Conservation (phyloP, 1,140 invertebrate species). For the Copidosoma floridanum region DNA sequence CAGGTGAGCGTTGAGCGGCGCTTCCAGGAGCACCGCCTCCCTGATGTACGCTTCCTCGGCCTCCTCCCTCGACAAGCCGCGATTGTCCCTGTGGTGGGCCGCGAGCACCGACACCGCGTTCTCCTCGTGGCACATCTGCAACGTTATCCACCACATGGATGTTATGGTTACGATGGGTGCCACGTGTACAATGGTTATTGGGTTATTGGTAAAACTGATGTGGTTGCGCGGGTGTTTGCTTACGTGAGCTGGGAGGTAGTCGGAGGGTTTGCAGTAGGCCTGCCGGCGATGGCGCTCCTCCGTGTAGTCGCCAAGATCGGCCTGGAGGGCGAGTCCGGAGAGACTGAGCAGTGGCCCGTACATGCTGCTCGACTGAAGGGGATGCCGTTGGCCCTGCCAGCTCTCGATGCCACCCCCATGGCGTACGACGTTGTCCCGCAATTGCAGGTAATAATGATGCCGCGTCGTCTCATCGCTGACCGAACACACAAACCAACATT, state of each 20-base stretch:
- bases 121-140: conserved; percentile 56
- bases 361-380: conserved; percentile 62
- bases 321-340: conserved; percentile 84
- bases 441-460: conserved; percentile 90
- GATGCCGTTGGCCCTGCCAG: conserved; percentile 55
- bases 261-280: conserved; percentile 80
- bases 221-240: conserved; percentile 33
- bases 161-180: too few relatives aligned
- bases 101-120: conserved; percentile 63
- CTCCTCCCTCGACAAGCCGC: conserved; percentile 70
- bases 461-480: conserved; percentile 82
- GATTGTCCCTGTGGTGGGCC: conserved; percentile 71
- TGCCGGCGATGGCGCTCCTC: conserved; percentile 59
- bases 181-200: too few relatives aligned
- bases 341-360: conserved; percentile 67
- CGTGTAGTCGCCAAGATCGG: conserved; percentile 80
- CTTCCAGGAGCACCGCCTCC: conserved; percentile 81
- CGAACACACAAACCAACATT: conserved; percentile 16
- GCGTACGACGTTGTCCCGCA: conserved; percentile 82
- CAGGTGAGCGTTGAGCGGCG: conserved; percentile 89
- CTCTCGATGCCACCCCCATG: conserved; percentile 63
- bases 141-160: too few relatives aligned
- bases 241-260: conserved; percentile 67
- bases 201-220: too few relatives aligned
- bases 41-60: conserved; percentile 84